Percentiles rank a stretch among this genome's conserved stretches.
Conservation (phyloP, 1,140 invertebrate genomes). For the Forficula auricularia region DNA sequence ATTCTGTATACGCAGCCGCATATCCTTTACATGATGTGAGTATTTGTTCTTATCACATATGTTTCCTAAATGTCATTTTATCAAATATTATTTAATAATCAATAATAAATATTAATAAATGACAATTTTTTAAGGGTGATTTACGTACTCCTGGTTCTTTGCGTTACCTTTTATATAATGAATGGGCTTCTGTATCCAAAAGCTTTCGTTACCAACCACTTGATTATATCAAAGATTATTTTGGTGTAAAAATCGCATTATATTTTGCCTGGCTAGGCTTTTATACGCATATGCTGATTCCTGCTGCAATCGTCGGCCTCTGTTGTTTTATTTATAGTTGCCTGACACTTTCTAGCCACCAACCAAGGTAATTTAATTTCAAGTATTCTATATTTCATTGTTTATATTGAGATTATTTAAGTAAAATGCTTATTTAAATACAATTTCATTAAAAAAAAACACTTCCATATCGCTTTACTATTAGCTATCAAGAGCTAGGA, state of each 20-base stretch:
- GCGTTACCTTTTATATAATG: conserved; percentile 57
- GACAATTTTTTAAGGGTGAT: conserved; percentile 40
- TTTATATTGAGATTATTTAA: no score
- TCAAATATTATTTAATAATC: no score
- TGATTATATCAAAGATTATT: conserved; percentile 75
- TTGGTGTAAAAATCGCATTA: conserved; percentile 64
- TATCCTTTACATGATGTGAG: conserved; percentile 84
- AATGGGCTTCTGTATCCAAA: conserved; percentile 70
- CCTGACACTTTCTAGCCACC: conserved; percentile 48
- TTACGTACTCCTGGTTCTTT: conserved; percentile 44
- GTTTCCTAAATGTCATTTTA: no score
- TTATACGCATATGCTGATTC: conserved; percentile 85
- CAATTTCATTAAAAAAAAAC: no score
- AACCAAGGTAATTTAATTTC: conserved; percentile 40
- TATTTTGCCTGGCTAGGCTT: conserved; percentile 97
- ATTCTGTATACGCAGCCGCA: conserved; percentile 60
- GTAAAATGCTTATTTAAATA: no score
- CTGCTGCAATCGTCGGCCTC: conserved; percentile 65
- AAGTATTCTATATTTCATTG: no score
- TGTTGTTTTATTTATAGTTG: conserved; percentile 67
- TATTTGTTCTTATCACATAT: no score
- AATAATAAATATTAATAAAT: not conserved
- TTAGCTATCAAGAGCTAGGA: no score
- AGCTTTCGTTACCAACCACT: conserved; percentile 75
- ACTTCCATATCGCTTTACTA: no score